A percentile compares a stretch with the other conserved stretches of the same genome.
phyloP scores from a whole-genome alignment of 2,797 vertebrate genomes.

The Girardinus metallicus region DNA sequence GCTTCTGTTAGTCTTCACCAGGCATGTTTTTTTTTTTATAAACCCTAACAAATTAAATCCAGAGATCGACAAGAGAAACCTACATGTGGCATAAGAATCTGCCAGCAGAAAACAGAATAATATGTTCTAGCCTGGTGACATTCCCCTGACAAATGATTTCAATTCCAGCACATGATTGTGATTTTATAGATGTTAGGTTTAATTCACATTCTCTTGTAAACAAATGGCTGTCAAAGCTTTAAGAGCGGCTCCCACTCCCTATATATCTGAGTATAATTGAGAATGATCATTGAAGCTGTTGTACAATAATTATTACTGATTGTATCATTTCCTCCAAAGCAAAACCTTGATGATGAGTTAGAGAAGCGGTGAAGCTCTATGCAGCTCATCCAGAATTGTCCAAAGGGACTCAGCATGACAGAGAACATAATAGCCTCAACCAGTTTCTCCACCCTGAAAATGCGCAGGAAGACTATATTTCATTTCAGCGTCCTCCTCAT shows the following conservation, averaged over 20 bases:
- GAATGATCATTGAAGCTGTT: slow-evolving; percentile 47
- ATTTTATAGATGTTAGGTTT: slow-evolving; percentile 4
- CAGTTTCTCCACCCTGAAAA: slow-evolving; percentile 53
- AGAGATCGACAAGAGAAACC: neutral
- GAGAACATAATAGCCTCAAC: slow-evolving; percentile 53
- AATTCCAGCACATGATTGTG: neutral
- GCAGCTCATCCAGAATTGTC: slow-evolving; percentile 26
- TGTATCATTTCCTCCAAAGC: slow-evolving; percentile 28
- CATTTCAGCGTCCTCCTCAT: slow-evolving; percentile 47
- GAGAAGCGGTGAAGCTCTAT: slow-evolving; percentile 22
- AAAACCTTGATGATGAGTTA: slow-evolving; percentile 45
- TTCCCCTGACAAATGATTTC: neutral
- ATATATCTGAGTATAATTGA: neutral
- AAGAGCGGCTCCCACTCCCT: slow-evolving; percentile 6
- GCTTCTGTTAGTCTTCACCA: no score
- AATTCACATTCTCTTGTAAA: slow-evolving; percentile 36
- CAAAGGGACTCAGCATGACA: slow-evolving; percentile 44
- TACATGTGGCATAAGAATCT: slow-evolving; percentile 1
- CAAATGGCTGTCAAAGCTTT: slow-evolving; percentile 30
- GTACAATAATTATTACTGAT: slow-evolving; percentile 55
- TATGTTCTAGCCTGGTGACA: neutral
- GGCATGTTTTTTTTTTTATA: neutral
- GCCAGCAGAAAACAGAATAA: slow-evolving; percentile 20
- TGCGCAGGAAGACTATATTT: slow-evolving; percentile 58
- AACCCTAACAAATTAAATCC: neutral